Evolutionary conservation across 2,888 invertebrate genomes (phyloP), one percentile per base, ranked within the genome.

Genomic region (Eumacrocentrus americanus): DNA sequence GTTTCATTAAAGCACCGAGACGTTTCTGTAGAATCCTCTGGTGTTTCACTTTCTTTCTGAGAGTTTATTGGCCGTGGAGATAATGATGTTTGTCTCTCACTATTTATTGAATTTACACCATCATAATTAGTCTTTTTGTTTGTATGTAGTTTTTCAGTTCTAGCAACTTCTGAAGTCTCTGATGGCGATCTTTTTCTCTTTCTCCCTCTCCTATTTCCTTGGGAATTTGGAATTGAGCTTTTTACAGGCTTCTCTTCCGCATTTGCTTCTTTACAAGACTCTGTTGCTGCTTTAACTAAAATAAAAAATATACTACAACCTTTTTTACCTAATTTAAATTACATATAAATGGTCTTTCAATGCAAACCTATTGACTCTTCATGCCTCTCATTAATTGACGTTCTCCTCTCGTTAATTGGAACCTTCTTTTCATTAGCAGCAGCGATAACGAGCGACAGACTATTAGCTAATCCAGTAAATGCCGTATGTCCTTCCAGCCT

Each of bases 401-500:
- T 57, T 65, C 80, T 82, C 47, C 85, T 86, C 65, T 82, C 81
- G 22, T 80, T 70, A 25, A 84, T 83, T 59, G 79, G 72, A 46
- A 85, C 83, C 70, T 87, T 78, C 70, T 84, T 84, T 60, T 83
- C 85, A 78, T 91, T 91, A 69, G 87, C 87, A 69, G 85, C 84
- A 63, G 84, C 85, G 50, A 88, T 86, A 58, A 84, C 82, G 64
- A 87, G 85, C 0, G 92, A 91, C 53, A 89, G 87, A 78, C 89
- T 90, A 80, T 94, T 93, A 11, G 95, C 94, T 67, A 94, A 85
- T 64, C 89, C 88, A 61, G 92, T 90, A 77, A 92, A 91, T 37
- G 90, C 90, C 4, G 94, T 94, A 75, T 93, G 92, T 5, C 94
- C 91, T 54, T 91, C 87, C n/a, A 91, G 87, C 61, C 95, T 85